Evolutionary conservation across 1,140 invertebrate genomes (phyloP), one percentile per base, ranked within the genome.

Genomic region (Choristoneura fumiferana): DNA sequence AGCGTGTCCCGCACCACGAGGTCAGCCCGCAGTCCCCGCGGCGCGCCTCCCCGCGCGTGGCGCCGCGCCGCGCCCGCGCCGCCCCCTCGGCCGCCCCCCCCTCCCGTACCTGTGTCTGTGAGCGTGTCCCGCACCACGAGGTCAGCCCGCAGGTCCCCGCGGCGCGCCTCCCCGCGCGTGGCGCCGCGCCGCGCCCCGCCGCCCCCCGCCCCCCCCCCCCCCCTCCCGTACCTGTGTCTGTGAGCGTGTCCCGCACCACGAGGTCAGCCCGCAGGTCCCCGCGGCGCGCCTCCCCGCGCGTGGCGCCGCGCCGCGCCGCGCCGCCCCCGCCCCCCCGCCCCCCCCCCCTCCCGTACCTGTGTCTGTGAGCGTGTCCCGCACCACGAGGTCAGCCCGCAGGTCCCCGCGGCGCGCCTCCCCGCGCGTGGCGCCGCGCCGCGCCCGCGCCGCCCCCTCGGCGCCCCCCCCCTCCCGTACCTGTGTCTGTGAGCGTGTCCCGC

Each of bases 311-410:
- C n/a, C n/a, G n/a, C n/a, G n/a, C n/a, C n/a, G n/a, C n/a, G n/a
- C n/a, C n/a, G n/a, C n/a, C n/a, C n/a, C n/a, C n/a, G n/a, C n/a
- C n/a, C n/a, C n/a, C n/a, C n/a, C n/a, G n/a, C n/a, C n/a, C n/a
- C n/a, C n/a, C n/a, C n/a, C n/a, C n/a, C n/a, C n/a, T n/a, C 8
- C 54, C 52, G 58, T 34, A 89, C 86, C 76, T 76, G 71, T 87
- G 38, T 89, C 81, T 5, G 86, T 89, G 59, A 85, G 67, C 62
- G 75, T 72, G 49, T 87, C 83, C 34, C 78, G 74, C 8, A 81
- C 58, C 18, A 79, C 58, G 36, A 79, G 53, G 57, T 79, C 76
- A 17, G 84, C 86, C n/a, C 55, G 40, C 43, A 84, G 67, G 0
- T 69, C 72, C 18, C 63, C 69, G 43, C 65, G 58, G 43, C 45